Percentiles rank a stretch among this genome's conserved stretches.
Evolutionary conservation across 2,888 invertebrate species (phyloP).

Genomic region (Drosophila monieri): DNA sequence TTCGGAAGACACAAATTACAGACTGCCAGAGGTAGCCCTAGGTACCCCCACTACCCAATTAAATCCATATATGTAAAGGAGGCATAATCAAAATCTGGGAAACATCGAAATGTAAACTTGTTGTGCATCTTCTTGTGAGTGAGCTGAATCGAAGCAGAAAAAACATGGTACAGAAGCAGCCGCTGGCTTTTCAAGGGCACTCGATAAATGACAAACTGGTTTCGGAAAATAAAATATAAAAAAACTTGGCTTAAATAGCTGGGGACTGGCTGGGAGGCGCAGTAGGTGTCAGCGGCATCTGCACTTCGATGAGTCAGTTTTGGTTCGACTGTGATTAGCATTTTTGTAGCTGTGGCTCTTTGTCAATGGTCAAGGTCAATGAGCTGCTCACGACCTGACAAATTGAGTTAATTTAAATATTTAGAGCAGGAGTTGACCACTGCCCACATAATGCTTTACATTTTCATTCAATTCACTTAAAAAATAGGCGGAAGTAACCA

Average conservation of each 20-base stretch:
- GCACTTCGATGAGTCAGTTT: slow-evolving; percentile 54
- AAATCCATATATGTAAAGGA: slow-evolving; percentile 42
- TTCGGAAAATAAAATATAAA: slow-evolving; percentile 31
- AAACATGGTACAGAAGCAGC: slow-evolving; percentile 4
- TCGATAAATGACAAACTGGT: slow-evolving; percentile 55
- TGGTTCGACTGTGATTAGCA: slow-evolving; percentile 1
- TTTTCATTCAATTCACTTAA: not conserved
- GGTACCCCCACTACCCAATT: slow-evolving; percentile 55
- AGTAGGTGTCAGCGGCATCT: slow-evolving; percentile 62
- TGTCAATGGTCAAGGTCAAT: slow-evolving; percentile 57
- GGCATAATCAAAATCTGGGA: slow-evolving; percentile 21
- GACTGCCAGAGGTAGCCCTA: slow-evolving; percentile 36
- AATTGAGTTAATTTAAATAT: slow-evolving; percentile 74
- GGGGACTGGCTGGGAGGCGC: slow-evolving; percentile 8
- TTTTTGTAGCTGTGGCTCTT: not conserved
- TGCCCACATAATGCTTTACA: slow-evolving; percentile 16
- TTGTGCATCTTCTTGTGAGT: slow-evolving; percentile 68
- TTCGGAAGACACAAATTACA: slow-evolving; percentile 62
- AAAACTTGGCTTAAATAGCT: not conserved
- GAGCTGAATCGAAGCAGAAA: slow-evolving; percentile 46
- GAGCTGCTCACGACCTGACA: slow-evolving; percentile 61
- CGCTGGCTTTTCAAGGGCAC: slow-evolving; percentile 29
- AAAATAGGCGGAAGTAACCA: slow-evolving; percentile 15
- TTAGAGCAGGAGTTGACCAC: slow-evolving; percentile 36
- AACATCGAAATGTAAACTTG: slow-evolving; percentile 53